Evolutionary conservation across 2,797 vertebrate species (phyloP).

Genomic region (Bovichtus diacanthus): DNA sequence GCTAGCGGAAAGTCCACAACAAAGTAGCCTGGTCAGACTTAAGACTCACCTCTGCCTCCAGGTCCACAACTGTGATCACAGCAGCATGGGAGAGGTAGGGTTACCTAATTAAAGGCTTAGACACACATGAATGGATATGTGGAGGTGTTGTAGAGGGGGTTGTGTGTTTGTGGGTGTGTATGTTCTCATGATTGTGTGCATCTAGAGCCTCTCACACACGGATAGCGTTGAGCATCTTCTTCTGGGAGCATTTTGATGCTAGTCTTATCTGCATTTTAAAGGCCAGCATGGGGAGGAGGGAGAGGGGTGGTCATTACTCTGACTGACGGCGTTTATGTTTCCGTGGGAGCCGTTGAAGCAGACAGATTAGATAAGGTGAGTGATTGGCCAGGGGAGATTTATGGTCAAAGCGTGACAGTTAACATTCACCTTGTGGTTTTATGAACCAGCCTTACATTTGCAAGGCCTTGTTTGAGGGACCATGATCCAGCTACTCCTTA

Average conservation of each 20-base stretch:
- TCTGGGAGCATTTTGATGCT: constrained; percentile 65
- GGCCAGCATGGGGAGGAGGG: constrained; percentile 58
- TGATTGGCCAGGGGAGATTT: constrained; percentile 78
- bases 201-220: constrained; percentile 32
- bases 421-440: constrained; percentile 82
- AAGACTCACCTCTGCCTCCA: constrained; percentile 63
- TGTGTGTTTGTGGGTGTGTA: constrained; percentile 38
- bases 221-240: constrained; percentile 51
- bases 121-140: constrained; percentile 65
- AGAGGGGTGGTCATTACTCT: constrained; percentile 75
- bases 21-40: constrained; percentile 68
- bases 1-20: constrained; percentile 46
- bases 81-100: constrained; percentile 65
- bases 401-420: constrained; percentile 74
- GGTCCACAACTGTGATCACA: constrained; percentile 72
- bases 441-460: constrained; percentile 62
- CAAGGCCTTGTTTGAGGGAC: constrained; percentile 35
- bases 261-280: constrained; percentile 80
- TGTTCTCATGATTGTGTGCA: constrained; percentile 38
- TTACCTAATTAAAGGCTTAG: constrained; percentile 82
- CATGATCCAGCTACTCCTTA: constrained; percentile 35
- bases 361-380: constrained; percentile 84
- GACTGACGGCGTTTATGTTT: constrained; percentile 84
- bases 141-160: constrained; percentile 40
- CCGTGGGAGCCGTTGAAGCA: constrained; percentile 75